phyloP scores from a whole-genome alignment of 1,140 invertebrate species.

The Neuroterus valhalla region DNA sequence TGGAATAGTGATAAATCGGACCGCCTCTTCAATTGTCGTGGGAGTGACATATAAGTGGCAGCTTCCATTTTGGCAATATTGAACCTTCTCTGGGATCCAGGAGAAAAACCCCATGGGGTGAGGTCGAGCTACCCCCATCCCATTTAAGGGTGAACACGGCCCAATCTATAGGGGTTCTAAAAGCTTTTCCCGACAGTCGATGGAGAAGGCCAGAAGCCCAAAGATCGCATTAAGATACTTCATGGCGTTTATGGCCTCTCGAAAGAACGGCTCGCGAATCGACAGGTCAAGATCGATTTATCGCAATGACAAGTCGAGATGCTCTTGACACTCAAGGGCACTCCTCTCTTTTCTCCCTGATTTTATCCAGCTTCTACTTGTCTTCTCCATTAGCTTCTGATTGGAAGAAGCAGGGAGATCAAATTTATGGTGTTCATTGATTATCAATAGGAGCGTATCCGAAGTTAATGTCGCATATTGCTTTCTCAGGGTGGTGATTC shows the following conservation, averaged over 20 bases:
- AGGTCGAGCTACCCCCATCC: constrained; percentile 8
- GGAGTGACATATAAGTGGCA: constrained; percentile 17
- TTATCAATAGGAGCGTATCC: too few relatives aligned
- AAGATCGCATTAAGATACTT: constrained; percentile 45
- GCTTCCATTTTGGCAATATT: constrained; percentile 15
- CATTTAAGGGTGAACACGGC: constrained; percentile 35
- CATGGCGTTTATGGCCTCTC: constrained; percentile 36
- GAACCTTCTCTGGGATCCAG: neutral
- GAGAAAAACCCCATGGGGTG: neutral
- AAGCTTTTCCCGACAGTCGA: constrained; percentile 21
- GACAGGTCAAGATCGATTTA: constrained; percentile 30
- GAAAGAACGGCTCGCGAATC: constrained; percentile 29
- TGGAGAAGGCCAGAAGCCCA: constrained; percentile 33
- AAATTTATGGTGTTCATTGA: too few relatives aligned
- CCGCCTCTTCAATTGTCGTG: neutral
- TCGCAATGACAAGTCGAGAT: constrained; percentile 3
- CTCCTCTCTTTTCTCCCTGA: neutral
- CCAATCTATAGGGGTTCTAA: constrained; percentile 32
- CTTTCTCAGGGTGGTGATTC: too few relatives aligned
- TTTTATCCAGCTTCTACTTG: neutral
- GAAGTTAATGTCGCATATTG: too few relatives aligned
- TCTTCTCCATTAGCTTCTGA: constrained; percentile 3
- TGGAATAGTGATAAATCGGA: neutral
- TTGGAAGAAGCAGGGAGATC: neutral
- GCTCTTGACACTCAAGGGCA: constrained; percentile 2